Conservation (phyloP, 2,888 invertebrate genomes). For the Helicoverpa assulta region DNA sequence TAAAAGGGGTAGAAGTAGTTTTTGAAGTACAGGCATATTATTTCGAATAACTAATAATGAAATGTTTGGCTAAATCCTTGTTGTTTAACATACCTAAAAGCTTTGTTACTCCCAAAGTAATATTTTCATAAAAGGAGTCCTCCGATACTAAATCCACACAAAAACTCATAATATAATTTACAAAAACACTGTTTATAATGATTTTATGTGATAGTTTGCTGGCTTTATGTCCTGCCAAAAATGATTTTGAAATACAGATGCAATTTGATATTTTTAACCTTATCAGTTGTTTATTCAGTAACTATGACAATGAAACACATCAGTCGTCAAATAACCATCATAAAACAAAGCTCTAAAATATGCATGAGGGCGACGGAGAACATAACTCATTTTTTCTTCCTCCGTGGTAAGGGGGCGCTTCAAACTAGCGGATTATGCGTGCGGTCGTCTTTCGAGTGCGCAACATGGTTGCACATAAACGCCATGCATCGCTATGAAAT, state of each 20-base stretch:
- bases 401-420: no score
- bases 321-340: background rate
- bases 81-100: constrained; percentile 84
- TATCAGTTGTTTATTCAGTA: constrained; percentile 34
- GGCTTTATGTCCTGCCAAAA: constrained; percentile 8
- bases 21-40: no score
- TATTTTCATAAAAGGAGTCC: constrained; percentile 93
- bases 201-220: background rate
- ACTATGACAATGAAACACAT: constrained; percentile 24
- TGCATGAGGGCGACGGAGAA: no score
- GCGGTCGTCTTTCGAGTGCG: no score
- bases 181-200: constrained; percentile 3
- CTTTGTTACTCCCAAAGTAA: constrained; percentile 92
- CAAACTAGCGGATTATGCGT: no score
- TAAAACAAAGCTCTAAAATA: no score
- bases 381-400: no score
- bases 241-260: background rate
- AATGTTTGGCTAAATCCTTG: no score
- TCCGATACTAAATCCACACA: constrained; percentile 93
- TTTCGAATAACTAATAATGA: no score
- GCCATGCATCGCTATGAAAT: no score
- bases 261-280: background rate
- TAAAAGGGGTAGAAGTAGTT: no score
- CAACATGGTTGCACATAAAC: no score
- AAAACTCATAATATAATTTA: constrained; percentile 87